Evolutionary conservation across 2,797 vertebrate species (phyloP).

Genomic region (Eulemur rubriventer): DNA sequence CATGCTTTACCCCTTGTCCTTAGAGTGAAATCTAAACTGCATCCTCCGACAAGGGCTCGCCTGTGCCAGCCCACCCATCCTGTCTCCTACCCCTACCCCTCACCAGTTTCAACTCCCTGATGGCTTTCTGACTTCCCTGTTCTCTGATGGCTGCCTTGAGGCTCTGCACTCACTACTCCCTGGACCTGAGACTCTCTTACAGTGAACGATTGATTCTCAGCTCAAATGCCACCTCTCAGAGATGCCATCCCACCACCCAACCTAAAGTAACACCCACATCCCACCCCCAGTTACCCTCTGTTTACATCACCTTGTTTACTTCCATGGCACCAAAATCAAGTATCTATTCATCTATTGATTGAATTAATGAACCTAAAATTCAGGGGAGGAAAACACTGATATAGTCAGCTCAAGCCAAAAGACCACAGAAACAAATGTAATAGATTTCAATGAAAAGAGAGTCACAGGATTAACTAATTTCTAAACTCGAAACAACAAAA

Average conservation of each 20-base stretch:
- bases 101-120: background rate
- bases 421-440: background rate
- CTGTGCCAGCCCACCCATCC: background rate
- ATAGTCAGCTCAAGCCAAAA: background rate
- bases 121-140: background rate
- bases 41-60: background rate
- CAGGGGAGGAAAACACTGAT: background rate
- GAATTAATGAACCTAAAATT: background rate
- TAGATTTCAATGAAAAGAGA: constrained; percentile 12
- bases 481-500: constrained; percentile 17
- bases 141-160: background rate
- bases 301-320: background rate
- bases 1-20: background rate
- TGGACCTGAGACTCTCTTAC: background rate
- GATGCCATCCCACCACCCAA: background rate
- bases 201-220: background rate
- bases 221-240: background rate
- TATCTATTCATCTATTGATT: background rate
- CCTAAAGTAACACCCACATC: background rate
- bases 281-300: background rate
- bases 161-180: background rate
- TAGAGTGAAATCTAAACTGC: background rate
- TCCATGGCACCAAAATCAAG: background rate
- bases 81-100: background rate
- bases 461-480: background rate